Conservation (phyloP, 2,888 invertebrate genomes). For the Hofmannophila pseudospretella region DNA sequence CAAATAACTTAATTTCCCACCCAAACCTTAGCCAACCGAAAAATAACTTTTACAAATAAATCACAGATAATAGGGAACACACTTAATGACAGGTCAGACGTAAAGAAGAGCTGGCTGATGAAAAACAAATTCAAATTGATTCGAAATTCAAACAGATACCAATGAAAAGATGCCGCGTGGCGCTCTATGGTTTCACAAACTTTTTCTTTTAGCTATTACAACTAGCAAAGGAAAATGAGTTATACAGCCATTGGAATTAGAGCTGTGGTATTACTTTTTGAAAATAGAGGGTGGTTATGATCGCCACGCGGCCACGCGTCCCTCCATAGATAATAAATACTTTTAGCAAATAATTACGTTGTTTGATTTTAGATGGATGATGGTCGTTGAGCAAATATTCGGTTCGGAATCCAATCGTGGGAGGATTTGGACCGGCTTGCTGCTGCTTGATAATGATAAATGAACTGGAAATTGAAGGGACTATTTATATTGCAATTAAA, state of each 20-base stretch:
- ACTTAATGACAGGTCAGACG: slow-evolving; percentile 65
- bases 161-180: slow-evolving; percentile 69
- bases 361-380: slow-evolving; percentile 74
- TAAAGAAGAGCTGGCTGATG: slow-evolving; percentile 63
- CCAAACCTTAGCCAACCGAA: slow-evolving; percentile 42
- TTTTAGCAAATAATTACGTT: slow-evolving; percentile 74
- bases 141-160: slow-evolving; percentile 73
- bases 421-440: slow-evolving; percentile 30
- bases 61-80: slow-evolving; percentile 49
- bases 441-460: not conserved
- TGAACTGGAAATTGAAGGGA: not conserved
- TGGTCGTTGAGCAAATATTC: slow-evolving; percentile 62
- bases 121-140: slow-evolving; percentile 72
- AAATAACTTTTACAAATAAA: slow-evolving; percentile 63
- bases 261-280: not conserved
- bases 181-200: slow-evolving; percentile 34
- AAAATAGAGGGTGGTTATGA: slow-evolving; percentile 26
- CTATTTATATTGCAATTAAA: not conserved
- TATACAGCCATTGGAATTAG: slow-evolving; percentile 2
- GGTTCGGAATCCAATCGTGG: slow-evolving; percentile 48
- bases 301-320: slow-evolving; percentile 61
- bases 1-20: slow-evolving; percentile 46
- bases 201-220: slow-evolving; percentile 9
- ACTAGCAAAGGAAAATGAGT: slow-evolving; percentile 1
- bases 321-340: slow-evolving; percentile 70